Evolutionary conservation across 2,888 invertebrate species (phyloP).

Genomic region (Pollenia amentaria): DNA sequence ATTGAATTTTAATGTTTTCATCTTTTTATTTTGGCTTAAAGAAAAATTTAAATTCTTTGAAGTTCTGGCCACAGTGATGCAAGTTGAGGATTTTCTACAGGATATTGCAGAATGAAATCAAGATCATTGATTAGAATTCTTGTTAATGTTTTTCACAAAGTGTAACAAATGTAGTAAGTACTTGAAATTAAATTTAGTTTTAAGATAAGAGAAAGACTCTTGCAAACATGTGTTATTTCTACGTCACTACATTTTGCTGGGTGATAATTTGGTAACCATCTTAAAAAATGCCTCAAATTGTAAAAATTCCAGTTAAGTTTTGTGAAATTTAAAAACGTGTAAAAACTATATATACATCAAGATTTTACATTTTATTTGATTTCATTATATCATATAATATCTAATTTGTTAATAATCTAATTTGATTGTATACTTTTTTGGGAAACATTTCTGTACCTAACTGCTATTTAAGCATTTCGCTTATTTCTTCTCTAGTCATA

Average conservation of each 20-base stretch:
- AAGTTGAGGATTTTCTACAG: neutral
- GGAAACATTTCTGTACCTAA: neutral
- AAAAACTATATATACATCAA: too few species aligned
- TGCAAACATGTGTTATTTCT: neutral
- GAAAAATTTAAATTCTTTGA: constrained; percentile 12
- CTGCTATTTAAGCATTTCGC: neutral
- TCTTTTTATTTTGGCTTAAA: neutral
- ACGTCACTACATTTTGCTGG: neutral
- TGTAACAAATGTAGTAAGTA: neutral
- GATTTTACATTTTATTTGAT: too few species aligned
- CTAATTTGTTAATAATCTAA: too few species aligned
- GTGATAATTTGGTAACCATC: too few species aligned
- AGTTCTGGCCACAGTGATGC: neutral
- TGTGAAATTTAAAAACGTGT: too few species aligned
- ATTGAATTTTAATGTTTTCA: constrained; percentile 39
- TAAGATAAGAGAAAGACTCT: too few species aligned
- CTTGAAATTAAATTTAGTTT: neutral
- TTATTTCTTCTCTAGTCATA: neutral
- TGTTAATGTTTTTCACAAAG: neutral
- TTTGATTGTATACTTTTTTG: neutral
- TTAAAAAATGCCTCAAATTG: too few species aligned
- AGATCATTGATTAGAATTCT: constrained; percentile 5
- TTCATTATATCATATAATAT: too few species aligned
- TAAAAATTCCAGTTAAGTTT: too few species aligned
- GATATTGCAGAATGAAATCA: constrained; percentile 1